Percentiles rank a stretch among this genome's conserved stretches.
These are phyloP conservation scores for Rhizoglyphus robini DNA, from an alignment of 1,140 invertebrate genomes.

Conservation along the genomic window DNA sequence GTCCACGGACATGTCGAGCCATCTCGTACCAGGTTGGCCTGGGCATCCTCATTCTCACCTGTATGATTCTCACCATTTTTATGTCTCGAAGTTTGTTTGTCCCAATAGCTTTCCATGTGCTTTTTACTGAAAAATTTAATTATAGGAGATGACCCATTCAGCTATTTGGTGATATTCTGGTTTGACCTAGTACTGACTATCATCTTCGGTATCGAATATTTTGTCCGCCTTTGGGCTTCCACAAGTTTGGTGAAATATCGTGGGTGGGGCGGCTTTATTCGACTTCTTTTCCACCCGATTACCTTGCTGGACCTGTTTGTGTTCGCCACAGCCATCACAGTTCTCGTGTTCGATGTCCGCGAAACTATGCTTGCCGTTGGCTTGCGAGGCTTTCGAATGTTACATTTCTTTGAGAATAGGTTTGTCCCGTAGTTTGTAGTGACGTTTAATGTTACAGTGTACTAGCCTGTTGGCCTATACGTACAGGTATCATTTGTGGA, in stretches of 20 bases:
- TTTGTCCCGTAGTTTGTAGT: no score
- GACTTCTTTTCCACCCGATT: background rate
- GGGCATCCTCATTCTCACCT: background rate
- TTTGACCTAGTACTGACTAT: background rate
- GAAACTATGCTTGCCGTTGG: background rate
- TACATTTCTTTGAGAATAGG: constrained; percentile 1
- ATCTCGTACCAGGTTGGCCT: background rate
- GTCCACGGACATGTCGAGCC: background rate
- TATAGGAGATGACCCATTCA: background rate
- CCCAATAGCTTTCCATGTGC: background rate
- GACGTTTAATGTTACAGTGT: background rate
- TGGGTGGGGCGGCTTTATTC: background rate
- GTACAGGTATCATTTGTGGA: background rate
- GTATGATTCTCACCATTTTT: background rate
- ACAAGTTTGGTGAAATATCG: background rate
- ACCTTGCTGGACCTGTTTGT: background rate
- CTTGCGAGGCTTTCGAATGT: constrained; percentile 15
- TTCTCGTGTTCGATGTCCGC: background rate
- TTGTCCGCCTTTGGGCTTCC: background rate
- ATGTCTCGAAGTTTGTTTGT: background rate
- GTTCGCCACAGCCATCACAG: background rate
- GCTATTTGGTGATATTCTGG: background rate
- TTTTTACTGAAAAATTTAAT: background rate
- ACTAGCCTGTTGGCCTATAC: no score
- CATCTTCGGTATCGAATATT: background rate